Evolutionary conservation across 1,140 invertebrate species (phyloP), one percentile per base, ranked within the genome.

Genomic region (Meloidogyne hapla): DNA sequence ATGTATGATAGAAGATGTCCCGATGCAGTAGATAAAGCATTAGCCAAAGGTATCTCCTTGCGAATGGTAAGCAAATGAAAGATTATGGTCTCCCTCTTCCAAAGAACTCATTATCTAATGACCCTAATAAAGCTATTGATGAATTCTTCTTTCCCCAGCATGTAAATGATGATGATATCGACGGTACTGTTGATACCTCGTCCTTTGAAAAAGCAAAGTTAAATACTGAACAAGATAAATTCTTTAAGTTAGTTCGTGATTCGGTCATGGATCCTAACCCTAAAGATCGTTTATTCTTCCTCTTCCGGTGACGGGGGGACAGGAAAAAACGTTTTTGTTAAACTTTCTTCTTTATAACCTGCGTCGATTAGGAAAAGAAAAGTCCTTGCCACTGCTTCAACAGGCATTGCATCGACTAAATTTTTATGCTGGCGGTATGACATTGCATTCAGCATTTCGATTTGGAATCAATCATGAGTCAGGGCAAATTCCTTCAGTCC

Each of bases 91-190:
- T 66, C 1, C 65, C 65, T 0, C 28, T 38, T 15, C 65, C 65
- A 0, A 2, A 2, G 0, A 18, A 33, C 21, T 66, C 65, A 3
- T 15, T 66, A 13, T 0, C 18, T 15, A 21, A 66, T 66, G 21
- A 66, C 5, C 65, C 65, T 2, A 26, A 66, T 26, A 26, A 15
- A 12, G 65, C 26, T 0, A 1, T 66, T 66, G n/a, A 66, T 66
- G 65, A 23, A 66, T 66, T 66, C 38, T 66, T 66, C n/a, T 66
- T 66, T 21, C 65, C 65, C 28, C 65, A 66, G 18, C 13, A 66
- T 21, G 3, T 15, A 0, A n/a, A 66, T 21, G 65, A 66, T 66
- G 65, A 66, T 66, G 65, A 66, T 5, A 2, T 21, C 5, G 65
- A 66, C 21, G 65, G 4, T 0, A n/a, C 28, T 6, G 28, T 66